Conservation (phyloP, 2,113 vertebrate species). For the Oreotragus oreotragus region DNA sequence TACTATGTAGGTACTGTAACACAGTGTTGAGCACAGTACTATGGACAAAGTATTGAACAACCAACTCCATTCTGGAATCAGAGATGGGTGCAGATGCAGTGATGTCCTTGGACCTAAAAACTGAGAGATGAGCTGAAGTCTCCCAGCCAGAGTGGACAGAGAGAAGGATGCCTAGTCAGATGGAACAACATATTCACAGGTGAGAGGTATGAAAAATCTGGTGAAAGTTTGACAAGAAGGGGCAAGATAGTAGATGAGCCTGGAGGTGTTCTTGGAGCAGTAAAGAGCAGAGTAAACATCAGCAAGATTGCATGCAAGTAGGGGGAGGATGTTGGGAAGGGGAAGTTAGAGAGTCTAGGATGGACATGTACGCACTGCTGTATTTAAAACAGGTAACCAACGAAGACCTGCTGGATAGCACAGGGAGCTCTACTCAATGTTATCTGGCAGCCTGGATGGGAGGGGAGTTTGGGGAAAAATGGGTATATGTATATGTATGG, state of each 20-base stretch:
- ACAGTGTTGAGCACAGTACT: neutral
- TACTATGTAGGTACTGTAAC: neutral
- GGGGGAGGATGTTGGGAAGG: neutral
- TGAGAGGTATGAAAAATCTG: neutral
- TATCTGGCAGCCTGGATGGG: neutral
- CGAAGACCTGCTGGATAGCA: neutral
- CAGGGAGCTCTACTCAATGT: neutral
- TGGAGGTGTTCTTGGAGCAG: too few species aligned
- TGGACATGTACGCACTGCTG: neutral
- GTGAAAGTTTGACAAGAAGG: neutral
- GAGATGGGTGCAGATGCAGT: neutral
- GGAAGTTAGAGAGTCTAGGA: neutral
- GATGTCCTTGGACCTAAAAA: neutral
- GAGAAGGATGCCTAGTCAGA: neutral
- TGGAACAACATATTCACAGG: neutral
- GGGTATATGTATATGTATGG: neutral
- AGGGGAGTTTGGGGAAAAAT: neutral
- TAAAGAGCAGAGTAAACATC: neutral
- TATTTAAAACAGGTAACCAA: neutral
- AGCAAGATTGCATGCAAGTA: neutral
- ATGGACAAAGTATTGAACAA: neutral
- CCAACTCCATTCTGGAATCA: neutral
- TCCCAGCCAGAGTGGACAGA: neutral
- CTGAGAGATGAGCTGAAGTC: neutral
- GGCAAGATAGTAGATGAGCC: neutral